Evolutionary conservation across 2,888 invertebrate species (phyloP), one percentile per base, ranked within the genome.

Genomic region (Phyllotreta striolata): DNA sequence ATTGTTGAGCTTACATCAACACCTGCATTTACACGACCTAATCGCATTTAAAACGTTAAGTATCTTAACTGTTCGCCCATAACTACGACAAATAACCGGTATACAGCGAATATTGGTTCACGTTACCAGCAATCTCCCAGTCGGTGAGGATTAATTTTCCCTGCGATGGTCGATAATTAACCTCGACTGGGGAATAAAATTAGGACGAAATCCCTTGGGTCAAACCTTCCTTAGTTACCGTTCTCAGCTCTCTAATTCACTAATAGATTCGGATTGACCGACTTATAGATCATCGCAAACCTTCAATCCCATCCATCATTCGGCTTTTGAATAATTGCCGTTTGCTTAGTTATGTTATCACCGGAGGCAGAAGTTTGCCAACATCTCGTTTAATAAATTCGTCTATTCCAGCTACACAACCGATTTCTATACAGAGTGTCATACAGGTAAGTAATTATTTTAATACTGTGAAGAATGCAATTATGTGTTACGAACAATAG

Each of bases 41-140:
- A 51, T 51, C 37, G 51, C 52, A 52, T 52, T 54, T 47, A 47
- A 60, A 58, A 37, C 60, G 44, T 43, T 66, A 66, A 68, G 60
- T 62, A 55, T 64, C 68, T 68, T 66, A 68, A 52, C 66, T 49
- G 13, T 38, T 13, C 35, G 10, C 10, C 55, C 58, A 59, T 64
- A 63, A 64, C 66, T 68, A 55, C 43, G 43, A 62, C 66, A 54
- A 64, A 63, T 66, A 67, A 68, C 1, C 60, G 62, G 43, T 52
- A 62, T 62, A 55, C 66, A 64, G 52, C 64, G 62, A 62, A 66
- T 66, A 66, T 66, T 65, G 66, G 68, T 61, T 64, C 57, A 61
- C 59, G 54, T 63, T 63, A 55, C 47, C 35, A 49, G 46, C 58
- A 60, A 60, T 60, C 60, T 60, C 52, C 13, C 52, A 41, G 44